Conservation (phyloP, 2,888 invertebrate species). For the Nycteola revayana region DNA sequence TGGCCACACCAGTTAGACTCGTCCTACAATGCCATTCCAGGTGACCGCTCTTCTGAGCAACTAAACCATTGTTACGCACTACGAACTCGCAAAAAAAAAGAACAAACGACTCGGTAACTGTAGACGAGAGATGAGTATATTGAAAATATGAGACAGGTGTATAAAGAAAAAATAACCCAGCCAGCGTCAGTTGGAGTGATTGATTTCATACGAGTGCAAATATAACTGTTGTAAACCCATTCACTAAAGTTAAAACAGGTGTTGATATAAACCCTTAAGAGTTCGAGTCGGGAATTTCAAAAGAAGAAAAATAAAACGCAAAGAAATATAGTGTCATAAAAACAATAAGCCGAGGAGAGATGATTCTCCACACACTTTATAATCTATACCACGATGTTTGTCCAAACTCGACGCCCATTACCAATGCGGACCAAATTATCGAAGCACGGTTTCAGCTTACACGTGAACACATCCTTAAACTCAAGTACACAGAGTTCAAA, state of each 20-base stretch:
- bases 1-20: conserved; percentile 41
- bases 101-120: conserved; percentile 23
- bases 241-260: no score
- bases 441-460: conserved; percentile 13
- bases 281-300: no score
- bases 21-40: conserved; percentile 47
- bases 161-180: no score
- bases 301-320: no score
- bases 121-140: conserved; percentile 8
- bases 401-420: conserved; percentile 51
- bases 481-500: conserved; percentile 23
- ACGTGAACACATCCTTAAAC: conserved; percentile 9
- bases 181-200: no score
- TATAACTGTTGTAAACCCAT: no score
- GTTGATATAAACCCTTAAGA: no score
- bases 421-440: conserved; percentile 33
- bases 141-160: no score
- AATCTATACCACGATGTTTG: conserved; percentile 67
- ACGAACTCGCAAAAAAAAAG: conserved; percentile 20
- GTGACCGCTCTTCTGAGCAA: conserved; percentile 37
- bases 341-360: conserved; percentile 49
- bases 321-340: conserved; percentile 32
- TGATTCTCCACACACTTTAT: conserved; percentile 60
- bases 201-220: no score
- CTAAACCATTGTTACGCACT: conserved; percentile 30